A percentile compares a stretch with the other conserved stretches of the same genome.
Conservation (phyloP, 2,113 vertebrate species). For the Corythornis madagascariensis region DNA sequence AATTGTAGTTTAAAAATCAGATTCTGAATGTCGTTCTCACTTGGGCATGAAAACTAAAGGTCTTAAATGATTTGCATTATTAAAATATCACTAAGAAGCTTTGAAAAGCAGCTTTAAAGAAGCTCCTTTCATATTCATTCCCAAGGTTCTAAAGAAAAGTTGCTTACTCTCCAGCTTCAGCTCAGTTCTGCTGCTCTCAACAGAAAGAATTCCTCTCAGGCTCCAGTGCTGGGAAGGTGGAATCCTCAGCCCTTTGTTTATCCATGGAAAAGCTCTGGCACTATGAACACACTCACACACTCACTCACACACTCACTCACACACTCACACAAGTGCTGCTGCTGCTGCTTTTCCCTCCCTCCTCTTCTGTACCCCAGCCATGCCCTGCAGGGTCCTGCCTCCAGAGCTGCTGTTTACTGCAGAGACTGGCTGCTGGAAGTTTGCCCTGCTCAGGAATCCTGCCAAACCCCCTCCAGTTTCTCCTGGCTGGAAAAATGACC, state of each 20-base stretch:
- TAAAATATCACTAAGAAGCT: neutral
- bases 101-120: neutral
- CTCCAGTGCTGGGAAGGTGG: neutral
- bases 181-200: neutral
- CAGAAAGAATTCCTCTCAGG: neutral
- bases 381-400: neutral
- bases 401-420: neutral
- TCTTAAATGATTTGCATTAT: conserved; percentile 63
- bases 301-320: no score
- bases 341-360: neutral
- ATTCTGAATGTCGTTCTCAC: conserved; percentile 33
- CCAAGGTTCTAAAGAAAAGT: conserved; percentile 17
- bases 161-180: neutral
- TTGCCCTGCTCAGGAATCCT: conserved; percentile 17
- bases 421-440: conserved; percentile 10
- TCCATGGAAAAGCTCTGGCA: neutral
- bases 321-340: no score
- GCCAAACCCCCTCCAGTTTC: conserved; percentile 12
- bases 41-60: conserved; percentile 58
- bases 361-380: neutral
- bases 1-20: conserved; percentile 68
- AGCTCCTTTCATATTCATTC: conserved; percentile 19
- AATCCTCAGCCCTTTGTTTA: neutral
- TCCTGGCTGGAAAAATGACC: conserved; percentile 17
- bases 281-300: neutral